Evolutionary conservation across 1,140 invertebrate species (phyloP).

Genomic region (Platyura marginata): DNA sequence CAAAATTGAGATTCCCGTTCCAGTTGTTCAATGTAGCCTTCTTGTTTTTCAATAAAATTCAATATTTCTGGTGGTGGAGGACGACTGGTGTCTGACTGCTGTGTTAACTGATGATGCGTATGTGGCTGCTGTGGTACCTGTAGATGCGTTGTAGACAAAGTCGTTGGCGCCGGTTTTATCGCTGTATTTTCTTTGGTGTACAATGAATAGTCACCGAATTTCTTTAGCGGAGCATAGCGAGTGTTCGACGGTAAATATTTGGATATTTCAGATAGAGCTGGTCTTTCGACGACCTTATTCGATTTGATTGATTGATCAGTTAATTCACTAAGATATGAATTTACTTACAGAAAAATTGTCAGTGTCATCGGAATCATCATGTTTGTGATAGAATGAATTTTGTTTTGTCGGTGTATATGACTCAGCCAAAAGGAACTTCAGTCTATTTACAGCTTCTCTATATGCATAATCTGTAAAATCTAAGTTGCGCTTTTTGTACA

Average conservation of each 20-base stretch:
- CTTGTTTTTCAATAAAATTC: conserved; percentile 60
- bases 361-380: conserved; percentile 29
- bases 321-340: conserved; percentile 9
- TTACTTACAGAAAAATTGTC: conserved; percentile 25
- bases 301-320: neutral
- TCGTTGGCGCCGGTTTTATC: neutral
- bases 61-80: conserved; percentile 32
- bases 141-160: neutral
- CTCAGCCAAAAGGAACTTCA: conserved; percentile 54
- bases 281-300: conserved; percentile 17
- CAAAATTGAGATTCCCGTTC: conserved; percentile 66
- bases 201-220: neutral
- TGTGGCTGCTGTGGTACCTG: conserved; percentile 2
- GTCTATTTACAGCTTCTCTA: conserved; percentile 56
- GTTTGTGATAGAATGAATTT: conserved; percentile 11
- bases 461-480: conserved; percentile 67
- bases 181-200: neutral
- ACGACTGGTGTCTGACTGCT: conserved; percentile 9
- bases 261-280: conserved; percentile 22
- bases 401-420: conserved; percentile 39
- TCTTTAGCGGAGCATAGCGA: neutral
- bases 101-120: neutral
- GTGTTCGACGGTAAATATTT: conserved; percentile 22
- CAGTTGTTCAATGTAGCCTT: conserved; percentile 66
- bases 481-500: conserved; percentile 31